A percentile compares a stretch with the other conserved stretches of the same genome.
These are phyloP conservation scores for Brassicogethes aeneus DNA, from an alignment of 2,888 invertebrate genomes.

Conservation along the genomic window DNA sequence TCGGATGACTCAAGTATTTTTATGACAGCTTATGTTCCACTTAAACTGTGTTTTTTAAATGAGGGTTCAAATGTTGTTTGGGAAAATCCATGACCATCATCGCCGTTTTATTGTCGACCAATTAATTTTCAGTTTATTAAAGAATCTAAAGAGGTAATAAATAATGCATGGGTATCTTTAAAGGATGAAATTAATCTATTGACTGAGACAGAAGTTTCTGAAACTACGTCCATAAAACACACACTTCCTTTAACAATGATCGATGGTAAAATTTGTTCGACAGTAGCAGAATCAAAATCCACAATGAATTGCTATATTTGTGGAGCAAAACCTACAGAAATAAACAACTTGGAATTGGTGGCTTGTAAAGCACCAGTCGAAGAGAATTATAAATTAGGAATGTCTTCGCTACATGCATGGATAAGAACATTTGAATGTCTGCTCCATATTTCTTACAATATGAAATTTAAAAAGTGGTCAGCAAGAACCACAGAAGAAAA, in stretches of 20 bases:
- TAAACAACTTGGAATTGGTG: conserved; percentile 14
- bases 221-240: no score
- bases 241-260: conserved; percentile 18
- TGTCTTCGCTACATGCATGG: conserved; percentile 21
- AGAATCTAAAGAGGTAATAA: background rate
- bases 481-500: conserved; percentile 18
- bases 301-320: no score
- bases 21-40: no score
- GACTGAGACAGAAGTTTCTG: no score
- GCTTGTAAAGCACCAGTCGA: conserved; percentile 9
- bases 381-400: conserved; percentile 15
- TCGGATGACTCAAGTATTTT: no score
- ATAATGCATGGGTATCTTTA: background rate
- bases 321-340: conserved; percentile 15
- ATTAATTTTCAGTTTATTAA: conserved; percentile 1
- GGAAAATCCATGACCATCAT: conserved; percentile 2
- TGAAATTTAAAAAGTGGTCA: conserved; percentile 4
- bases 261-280: conserved; percentile 20
- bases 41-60: no score
- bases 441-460: conserved; percentile 18
- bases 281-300: conserved; percentile 1
- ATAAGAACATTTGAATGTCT: conserved; percentile 23
- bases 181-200: conserved; percentile 3
- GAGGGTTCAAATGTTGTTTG: conserved; percentile 5
- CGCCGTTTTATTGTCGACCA: conserved; percentile 3